Conservation (phyloP, 2,113 vertebrate species). For the Sebastes fasciatus region DNA sequence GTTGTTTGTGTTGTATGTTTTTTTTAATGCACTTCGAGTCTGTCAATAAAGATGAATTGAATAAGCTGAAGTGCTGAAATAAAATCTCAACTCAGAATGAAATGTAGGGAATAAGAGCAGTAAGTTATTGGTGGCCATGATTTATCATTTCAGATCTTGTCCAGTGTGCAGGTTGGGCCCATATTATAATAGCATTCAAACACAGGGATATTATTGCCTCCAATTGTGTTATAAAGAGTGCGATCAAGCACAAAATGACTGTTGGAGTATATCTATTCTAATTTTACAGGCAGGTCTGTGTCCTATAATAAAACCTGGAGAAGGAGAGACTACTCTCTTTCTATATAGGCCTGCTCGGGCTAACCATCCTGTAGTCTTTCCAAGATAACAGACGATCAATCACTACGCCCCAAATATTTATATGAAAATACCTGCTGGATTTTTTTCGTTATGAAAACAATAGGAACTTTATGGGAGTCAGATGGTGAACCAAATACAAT, state of each 20-base stretch:
- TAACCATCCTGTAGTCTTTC: neutral
- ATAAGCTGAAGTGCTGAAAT: neutral
- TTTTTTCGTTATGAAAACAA: too few species aligned
- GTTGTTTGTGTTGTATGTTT: too few species aligned
- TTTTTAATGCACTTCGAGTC: too few species aligned
- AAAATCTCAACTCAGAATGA: neutral
- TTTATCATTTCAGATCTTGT: neutral
- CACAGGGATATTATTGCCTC: neutral
- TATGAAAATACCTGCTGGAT: too few species aligned
- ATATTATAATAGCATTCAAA: neutral
- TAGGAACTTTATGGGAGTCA: too few species aligned
- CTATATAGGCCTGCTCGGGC: constrained; percentile 29
- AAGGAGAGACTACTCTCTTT: neutral
- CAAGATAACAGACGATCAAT: too few species aligned
- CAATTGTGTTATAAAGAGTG: neutral
- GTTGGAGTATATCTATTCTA: neutral
- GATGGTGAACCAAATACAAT: too few species aligned
- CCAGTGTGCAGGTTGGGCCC: neutral
- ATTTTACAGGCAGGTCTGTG: constrained; percentile 12
- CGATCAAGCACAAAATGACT: neutral
- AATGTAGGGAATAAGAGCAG: constrained; percentile 16
- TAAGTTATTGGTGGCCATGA: neutral
- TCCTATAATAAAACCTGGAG: constrained; percentile 7
- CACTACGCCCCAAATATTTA: too few species aligned
- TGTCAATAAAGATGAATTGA: too few species aligned